phyloP scores from a whole-genome alignment of 2,888 invertebrate genomes.

The Cryptophagus acutangulus region DNA sequence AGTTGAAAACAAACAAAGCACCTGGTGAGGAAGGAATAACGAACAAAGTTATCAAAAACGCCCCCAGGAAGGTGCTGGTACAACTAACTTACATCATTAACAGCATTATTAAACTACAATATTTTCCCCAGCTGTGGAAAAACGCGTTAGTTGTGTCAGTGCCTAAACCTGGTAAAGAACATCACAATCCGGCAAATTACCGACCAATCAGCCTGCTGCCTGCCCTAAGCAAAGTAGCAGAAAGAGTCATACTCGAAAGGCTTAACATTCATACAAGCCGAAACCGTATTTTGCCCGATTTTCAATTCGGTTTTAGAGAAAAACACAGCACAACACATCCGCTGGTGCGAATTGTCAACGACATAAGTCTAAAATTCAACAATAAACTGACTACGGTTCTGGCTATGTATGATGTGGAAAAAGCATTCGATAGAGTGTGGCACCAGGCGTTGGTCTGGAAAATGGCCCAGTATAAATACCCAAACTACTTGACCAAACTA shows the following conservation, averaged over 20 bases:
- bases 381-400: no score
- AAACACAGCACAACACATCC: no score
- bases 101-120: slow-evolving; percentile 7
- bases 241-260: slow-evolving; percentile 19
- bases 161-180: slow-evolving; percentile 10
- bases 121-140: slow-evolving; percentile 15
- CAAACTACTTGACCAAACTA: no score
- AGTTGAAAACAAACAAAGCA: slow-evolving; percentile 14
- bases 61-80: slow-evolving; percentile 8
- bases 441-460: no score
- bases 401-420: no score
- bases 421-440: no score
- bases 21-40: slow-evolving; percentile 19
- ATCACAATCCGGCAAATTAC: background rate
- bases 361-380: no score
- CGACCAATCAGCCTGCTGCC: background rate
- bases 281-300: no score
- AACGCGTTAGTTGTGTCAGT: slow-evolving; percentile 10
- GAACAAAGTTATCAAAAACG: slow-evolving; percentile 9
- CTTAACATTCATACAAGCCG: slow-evolving; percentile 11
- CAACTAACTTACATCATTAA: slow-evolving; percentile 19
- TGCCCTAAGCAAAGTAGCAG: slow-evolving; percentile 12
- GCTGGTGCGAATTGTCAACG: no score
- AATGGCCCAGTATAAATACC: no score
- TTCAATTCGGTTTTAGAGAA: no score